Base-by-base conservation (phyloP, 2,888 invertebrate species). In the Plagodis dolabraria region DNA sequence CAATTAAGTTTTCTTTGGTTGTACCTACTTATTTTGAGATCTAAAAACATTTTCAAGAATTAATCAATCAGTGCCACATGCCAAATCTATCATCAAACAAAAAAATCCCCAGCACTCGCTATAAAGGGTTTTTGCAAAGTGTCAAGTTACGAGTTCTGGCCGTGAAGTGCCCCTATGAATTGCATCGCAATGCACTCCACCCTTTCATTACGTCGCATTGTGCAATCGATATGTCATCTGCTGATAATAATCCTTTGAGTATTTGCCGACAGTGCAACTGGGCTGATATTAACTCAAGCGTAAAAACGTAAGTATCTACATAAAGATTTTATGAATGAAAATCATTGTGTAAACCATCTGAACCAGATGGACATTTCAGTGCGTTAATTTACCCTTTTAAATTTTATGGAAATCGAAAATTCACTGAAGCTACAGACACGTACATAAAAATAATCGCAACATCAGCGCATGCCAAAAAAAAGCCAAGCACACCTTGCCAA, bases 151-250 rank as follows among this genome's bases (percentile, higher is more conserved):
- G 53, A 71, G 72, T 77, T 82, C 82, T 85, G 83, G 81, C 83
- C 83, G 82, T 84, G 72, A 76, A 89, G 83, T 89, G 79, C 92
- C 92, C 92, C 86, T 91, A 92, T 92, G 82, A 83, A 85, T 90
- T 87, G 89, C 92, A 91, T 84, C 69, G 86, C 85, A 78, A 82
- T 90, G 89, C 90, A 89, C 80, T 87, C 82, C 83, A 89, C 88
- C 90, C 91, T 87, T 89, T 86, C 80, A 86, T 82, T 77, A 76
- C 73, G 70, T 72, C 75, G 80, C 75, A 85, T 92, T 92, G 91
- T 89, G 88, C 88, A 90, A 92, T 72, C 79, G 79, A 83, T 87
- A 88, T 80, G 86, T 92, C 91, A 91, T 90, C 89, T 89, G 92
- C 82, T 75, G 70, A 69, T 73, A 36, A 36, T 36, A 76, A 68